Evolutionary conservation across 53 echinoderm and acorn worm species (phyloP).

Genomic region (Pentamera pediparva): DNA sequence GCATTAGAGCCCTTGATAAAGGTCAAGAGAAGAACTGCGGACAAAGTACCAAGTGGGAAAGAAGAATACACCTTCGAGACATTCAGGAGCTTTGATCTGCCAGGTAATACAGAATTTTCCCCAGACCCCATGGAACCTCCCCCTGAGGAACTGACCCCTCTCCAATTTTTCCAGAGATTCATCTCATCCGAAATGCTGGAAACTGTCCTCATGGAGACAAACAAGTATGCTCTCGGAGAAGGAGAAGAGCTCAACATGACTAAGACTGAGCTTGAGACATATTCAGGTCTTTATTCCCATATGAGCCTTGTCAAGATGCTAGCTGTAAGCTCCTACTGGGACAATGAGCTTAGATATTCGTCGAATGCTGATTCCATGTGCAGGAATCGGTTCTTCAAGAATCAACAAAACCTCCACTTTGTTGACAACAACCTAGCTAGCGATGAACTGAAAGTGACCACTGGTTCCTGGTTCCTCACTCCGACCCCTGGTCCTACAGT

Average conservation of each 20-base stretch:
- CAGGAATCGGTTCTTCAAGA: background rate
- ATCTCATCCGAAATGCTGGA: background rate
- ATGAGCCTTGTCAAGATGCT: background rate
- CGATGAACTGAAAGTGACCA: background rate
- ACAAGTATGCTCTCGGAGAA: conserved; percentile 10
- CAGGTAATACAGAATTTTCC: background rate
- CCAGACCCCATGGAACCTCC: background rate
- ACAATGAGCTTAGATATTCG: background rate
- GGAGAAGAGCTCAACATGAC: background rate
- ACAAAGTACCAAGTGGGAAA: background rate
- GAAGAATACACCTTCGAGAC: background rate
- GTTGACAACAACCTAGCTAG: background rate
- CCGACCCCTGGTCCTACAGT: too few species aligned
- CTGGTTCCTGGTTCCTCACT: background rate
- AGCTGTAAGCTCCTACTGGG: background rate
- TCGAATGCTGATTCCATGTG: background rate
- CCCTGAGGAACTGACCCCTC: background rate
- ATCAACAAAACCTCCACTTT: background rate
- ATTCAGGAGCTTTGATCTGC: background rate
- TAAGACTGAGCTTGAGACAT: background rate
- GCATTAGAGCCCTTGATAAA: too few species aligned
- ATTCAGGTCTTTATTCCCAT: background rate
- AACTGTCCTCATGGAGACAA: background rate
- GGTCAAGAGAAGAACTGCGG: background rate
- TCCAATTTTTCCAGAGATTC: background rate